Percentiles rank a stretch among this genome's conserved stretches.
Conservation (phyloP, 1,140 invertebrate species). For the Drosophila tristis region DNA sequence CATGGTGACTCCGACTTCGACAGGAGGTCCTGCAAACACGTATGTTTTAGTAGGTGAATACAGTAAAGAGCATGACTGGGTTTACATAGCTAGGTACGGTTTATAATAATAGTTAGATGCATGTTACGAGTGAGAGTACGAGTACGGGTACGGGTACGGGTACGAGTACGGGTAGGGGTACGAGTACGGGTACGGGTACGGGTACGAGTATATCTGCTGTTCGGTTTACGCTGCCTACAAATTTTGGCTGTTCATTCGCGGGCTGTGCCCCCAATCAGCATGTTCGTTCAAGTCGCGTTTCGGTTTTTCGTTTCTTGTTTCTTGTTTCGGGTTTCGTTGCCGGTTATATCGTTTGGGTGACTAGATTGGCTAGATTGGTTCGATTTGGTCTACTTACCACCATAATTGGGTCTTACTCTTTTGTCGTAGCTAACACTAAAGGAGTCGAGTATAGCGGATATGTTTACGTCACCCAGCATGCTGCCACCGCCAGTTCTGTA, state of each 20-base stretch:
- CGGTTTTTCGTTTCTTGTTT: too few relatives aligned
- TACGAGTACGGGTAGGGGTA: too few relatives aligned
- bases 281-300: too few relatives aligned
- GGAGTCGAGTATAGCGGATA: conserved; percentile 96
- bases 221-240: conserved; percentile 9
- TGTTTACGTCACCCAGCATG: conserved; percentile 94
- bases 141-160: too few relatives aligned
- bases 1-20: conserved; percentile 98
- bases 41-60: conserved; percentile 58
- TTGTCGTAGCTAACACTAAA: conserved; percentile 98
- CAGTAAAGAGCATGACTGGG: not conserved
- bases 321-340: too few relatives aligned
- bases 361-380: too few relatives aligned
- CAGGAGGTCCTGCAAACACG: conserved; percentile 94
- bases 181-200: too few relatives aligned
- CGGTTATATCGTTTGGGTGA: too few relatives aligned
- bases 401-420: conserved; percentile 98
- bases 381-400: conserved; percentile 90
- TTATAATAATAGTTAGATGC: too few relatives aligned
- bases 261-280: too few relatives aligned
- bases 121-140: too few relatives aligned
- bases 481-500: conserved; percentile 89
- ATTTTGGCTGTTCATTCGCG: not conserved
- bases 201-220: not conserved
- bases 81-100: too few relatives aligned